Conservation (phyloP, 2,113 vertebrate species). For the Morphnarchus princeps region DNA sequence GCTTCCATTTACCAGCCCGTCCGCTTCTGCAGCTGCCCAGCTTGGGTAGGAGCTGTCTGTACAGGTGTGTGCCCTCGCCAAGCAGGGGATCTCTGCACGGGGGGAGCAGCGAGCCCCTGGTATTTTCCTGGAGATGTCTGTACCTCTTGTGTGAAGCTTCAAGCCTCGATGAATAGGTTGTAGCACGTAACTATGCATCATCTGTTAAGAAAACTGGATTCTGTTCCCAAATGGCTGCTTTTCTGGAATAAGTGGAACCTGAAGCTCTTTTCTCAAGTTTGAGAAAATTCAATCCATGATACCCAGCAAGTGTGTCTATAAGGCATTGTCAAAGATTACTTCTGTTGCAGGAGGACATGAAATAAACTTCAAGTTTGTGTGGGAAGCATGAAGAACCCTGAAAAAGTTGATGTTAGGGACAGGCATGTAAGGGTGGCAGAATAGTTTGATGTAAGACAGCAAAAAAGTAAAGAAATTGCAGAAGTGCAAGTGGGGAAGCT, state of each 20-base stretch:
- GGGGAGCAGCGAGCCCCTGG: not conserved
- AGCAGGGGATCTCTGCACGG: not conserved
- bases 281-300: not conserved
- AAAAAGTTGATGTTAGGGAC: not conserved
- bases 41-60: not conserved
- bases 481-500: not conserved
- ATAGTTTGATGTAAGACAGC: not conserved
- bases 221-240: not conserved
- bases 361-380: not conserved
- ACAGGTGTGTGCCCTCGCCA: fast-evolving
- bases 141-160: not conserved
- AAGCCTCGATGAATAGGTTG: not conserved
- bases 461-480: not conserved
- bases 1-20: not conserved
- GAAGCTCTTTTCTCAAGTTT: not conserved
- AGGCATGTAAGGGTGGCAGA: not conserved
- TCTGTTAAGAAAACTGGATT: not conserved
- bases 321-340: not conserved
- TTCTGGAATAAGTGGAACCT: not conserved
- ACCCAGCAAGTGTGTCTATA: not conserved
- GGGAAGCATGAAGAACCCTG: not conserved
- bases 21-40: not conserved
- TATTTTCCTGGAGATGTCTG: not conserved
- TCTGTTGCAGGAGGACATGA: not conserved
- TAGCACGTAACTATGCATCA: fast-evolving